Percentiles rank a stretch among this genome's conserved stretches.
phyloP scores from a whole-genome alignment of 2,888 invertebrate species.

The Dryobotodes eremita region DNA sequence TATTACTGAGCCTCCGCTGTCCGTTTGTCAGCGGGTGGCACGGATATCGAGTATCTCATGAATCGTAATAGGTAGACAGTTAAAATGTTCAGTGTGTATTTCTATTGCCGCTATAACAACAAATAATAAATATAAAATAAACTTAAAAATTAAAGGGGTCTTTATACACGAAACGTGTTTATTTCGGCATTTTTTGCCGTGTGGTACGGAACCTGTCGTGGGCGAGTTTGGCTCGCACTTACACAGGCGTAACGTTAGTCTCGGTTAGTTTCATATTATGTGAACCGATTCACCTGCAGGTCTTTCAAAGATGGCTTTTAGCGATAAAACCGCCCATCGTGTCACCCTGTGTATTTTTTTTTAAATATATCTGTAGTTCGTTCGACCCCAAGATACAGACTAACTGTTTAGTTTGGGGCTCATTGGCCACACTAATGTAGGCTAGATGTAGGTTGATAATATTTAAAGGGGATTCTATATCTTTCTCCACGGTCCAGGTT shows the following conservation, averaged over 20 bases:
- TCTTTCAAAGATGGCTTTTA: background rate
- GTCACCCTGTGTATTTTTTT: background rate
- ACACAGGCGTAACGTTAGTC: background rate
- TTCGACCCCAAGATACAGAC: background rate
- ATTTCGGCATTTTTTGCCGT: too few relatives aligned
- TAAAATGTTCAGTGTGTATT: too few relatives aligned
- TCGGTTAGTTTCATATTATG: background rate
- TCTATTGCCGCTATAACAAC: too few relatives aligned
- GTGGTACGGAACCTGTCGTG: too few relatives aligned
- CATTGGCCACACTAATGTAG: background rate
- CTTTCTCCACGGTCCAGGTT: constrained; percentile 90
- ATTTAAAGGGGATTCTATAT: background rate
- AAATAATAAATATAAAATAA: too few relatives aligned
- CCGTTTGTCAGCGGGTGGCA: too few relatives aligned
- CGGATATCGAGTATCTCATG: too few relatives aligned
- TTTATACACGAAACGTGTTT: too few relatives aligned
- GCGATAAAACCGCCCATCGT: background rate
- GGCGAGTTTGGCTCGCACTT: too few relatives aligned
- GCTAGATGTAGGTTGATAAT: background rate
- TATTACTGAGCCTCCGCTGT: too few relatives aligned
- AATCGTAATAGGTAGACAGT: too few relatives aligned
- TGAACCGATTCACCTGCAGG: background rate
- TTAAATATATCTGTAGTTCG: background rate
- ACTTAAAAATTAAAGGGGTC: too few relatives aligned
- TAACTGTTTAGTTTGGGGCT: background rate